Evolutionary conservation across 2,113 vertebrate genomes (phyloP), one percentile per base, ranked within the genome.

Genomic region (Mormyrus lacerda): DNA sequence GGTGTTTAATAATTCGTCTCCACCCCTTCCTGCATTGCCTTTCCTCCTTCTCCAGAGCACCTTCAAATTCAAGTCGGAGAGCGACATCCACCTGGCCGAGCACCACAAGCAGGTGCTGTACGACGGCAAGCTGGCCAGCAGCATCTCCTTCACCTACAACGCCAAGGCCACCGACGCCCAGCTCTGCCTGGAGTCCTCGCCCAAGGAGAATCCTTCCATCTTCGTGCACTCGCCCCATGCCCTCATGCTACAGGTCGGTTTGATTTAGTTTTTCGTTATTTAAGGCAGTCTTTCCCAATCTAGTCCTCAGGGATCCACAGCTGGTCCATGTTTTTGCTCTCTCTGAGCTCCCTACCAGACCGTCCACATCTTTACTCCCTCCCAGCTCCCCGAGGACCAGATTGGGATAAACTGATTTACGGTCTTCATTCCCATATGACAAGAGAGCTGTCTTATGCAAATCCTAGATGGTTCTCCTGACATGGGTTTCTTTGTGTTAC

Each of bases 21-120:
- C 1, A 58, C 45, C 58, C n/a, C 42, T 45, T 50, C 19, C 76
- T 24, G 17, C 39, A 45, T 13, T 45, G 3, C 65, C 87, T 69
- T 31, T 27, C 90, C 85, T 83, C 42, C 88, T 35, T 88, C 73
- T 24, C 88, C 96, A 99, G 98, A 99, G 98, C 95, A 99, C 98
- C 2, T 99, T 99, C 92, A 99, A 99, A 92, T 99, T 99, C 92
- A 99, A 99, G 92, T 99, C 98, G 0, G 98, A 99, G 94, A 99
- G 98, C 90, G 98, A 99, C 92, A 99, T 99, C 94, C 98, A 99
- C 93, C 96, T 99, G 95, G 98, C 98, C 0, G 98, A 99, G 93
- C 98, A 99, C 92, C 98, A 99, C 89, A 99, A 99, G 91, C 98
- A 99, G 94, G 98, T 99, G 90, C 92, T 99, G 0, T 99, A 99